phyloP scores from a whole-genome alignment of 2,888 invertebrate genomes.

The Panzeria rudis region DNA sequence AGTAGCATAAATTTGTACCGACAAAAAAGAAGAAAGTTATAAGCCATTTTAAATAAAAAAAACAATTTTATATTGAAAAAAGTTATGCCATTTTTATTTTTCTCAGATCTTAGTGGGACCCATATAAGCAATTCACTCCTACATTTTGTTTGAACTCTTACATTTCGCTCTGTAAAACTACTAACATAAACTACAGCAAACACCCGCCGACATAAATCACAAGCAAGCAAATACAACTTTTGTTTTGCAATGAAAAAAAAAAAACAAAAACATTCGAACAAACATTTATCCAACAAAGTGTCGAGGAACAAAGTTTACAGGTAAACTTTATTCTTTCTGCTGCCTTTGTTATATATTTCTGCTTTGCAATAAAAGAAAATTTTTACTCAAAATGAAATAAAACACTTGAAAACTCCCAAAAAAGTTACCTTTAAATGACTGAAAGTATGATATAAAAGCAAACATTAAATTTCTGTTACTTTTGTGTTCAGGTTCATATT shows the following conservation, averaged over 20 bases:
- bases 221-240: constrained; percentile 42
- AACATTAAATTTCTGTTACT: constrained; percentile 41
- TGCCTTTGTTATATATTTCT: constrained; percentile 18
- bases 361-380: constrained; percentile 8
- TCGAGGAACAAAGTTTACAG: constrained; percentile 50
- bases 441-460: constrained; percentile 14
- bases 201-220: constrained; percentile 16
- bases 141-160: not conserved
- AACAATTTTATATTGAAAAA: too few species aligned
- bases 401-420: constrained; percentile 5
- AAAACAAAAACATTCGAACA: constrained; percentile 26
- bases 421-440: constrained; percentile 36
- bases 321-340: constrained; percentile 46
- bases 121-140: not conserved
- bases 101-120: not conserved
- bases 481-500: not conserved
- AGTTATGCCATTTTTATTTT: too few species aligned
- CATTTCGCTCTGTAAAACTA: not conserved
- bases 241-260: constrained; percentile 32
- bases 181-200: constrained; percentile 23
- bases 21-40: too few species aligned
- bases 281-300: constrained; percentile 65
- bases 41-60: too few species aligned
- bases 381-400: constrained; percentile 30
- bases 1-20: too few species aligned